A percentile compares a stretch with the other conserved stretches of the same genome.
Conservation (phyloP, 2,797 vertebrate genomes). For the Sebastes trivittatus region DNA sequence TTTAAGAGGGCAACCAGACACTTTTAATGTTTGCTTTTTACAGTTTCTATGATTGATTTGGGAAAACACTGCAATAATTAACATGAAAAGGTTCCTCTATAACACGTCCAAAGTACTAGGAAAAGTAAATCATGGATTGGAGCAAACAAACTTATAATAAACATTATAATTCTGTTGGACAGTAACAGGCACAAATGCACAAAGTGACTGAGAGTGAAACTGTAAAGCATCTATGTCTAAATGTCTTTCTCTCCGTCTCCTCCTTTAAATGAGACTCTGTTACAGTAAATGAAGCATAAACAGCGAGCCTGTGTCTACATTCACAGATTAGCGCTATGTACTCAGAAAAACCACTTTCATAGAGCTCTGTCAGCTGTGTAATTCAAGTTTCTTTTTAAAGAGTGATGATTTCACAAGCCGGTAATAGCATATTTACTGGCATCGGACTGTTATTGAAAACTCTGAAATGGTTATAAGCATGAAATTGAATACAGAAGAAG, state of each 20-base stretch:
- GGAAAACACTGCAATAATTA: background rate
- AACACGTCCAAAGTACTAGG: background rate
- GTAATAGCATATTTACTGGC: slow-evolving; percentile 76
- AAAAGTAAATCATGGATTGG: background rate
- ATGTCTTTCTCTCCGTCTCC: slow-evolving; percentile 38
- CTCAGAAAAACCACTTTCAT: slow-evolving; percentile 63
- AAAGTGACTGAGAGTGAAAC: slow-evolving; percentile 7
- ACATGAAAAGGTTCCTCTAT: background rate
- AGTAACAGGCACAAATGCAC: background rate
- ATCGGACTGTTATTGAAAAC: slow-evolving; percentile 64
- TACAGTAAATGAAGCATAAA: slow-evolving; percentile 70
- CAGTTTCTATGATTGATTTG: background rate
- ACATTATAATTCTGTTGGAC: background rate
- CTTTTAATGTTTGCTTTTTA: background rate
- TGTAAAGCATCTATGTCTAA: slow-evolving; percentile 31
- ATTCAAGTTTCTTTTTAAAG: slow-evolving; percentile 71
- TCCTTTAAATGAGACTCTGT: slow-evolving; percentile 58
- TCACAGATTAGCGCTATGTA: slow-evolving; percentile 66
- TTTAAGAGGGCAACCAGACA: too few relatives aligned
- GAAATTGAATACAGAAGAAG: slow-evolving; percentile 75
- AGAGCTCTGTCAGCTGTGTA: slow-evolving; percentile 73
- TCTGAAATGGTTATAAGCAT: slow-evolving; percentile 67
- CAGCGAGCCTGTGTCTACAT: slow-evolving; percentile 57
- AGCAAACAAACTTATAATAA: background rate
- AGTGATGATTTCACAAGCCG: slow-evolving; percentile 72